Evolutionary conservation across 2,113 vertebrate species (phyloP).

Genomic region (Oplegnathus fasciatus): DNA sequence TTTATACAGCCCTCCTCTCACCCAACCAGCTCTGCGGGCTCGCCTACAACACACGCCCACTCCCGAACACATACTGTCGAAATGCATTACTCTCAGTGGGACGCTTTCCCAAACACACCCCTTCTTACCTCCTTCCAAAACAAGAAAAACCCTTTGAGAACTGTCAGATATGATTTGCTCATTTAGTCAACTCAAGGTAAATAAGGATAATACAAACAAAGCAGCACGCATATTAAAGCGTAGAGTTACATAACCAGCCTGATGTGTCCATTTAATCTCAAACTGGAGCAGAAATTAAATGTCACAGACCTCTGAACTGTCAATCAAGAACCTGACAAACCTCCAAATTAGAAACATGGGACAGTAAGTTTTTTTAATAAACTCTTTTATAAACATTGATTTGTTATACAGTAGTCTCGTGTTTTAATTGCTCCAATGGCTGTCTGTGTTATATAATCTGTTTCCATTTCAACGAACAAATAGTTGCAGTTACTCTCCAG

Average conservation of each 20-base stretch:
- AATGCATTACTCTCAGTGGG: constrained; percentile 75
- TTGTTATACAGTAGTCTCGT: not conserved
- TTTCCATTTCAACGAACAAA: constrained; percentile 41
- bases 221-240: constrained; percentile 16
- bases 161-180: constrained; percentile 43
- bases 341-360: not conserved
- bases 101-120: constrained; percentile 44
- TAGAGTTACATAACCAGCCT: constrained; percentile 48
- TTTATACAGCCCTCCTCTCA: constrained; percentile 75
- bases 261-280: constrained; percentile 19
- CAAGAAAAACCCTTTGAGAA: constrained; percentile 27
- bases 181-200: constrained; percentile 26
- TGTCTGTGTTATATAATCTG: constrained; percentile 40
- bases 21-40: constrained; percentile 77
- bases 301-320: not conserved
- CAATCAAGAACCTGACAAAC: not conserved
- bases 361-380: not conserved
- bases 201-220: not conserved
- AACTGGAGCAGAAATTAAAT: constrained; percentile 27
- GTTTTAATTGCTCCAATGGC: not conserved
- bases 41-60: constrained; percentile 61
- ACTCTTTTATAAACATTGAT: not conserved
- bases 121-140: constrained; percentile 44
- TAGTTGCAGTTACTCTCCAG: not conserved
- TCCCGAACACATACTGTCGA: constrained; percentile 70